These are phyloP conservation scores for Xanthia togata DNA, from an alignment of 2,888 invertebrate genomes.

Conservation along the genomic window DNA sequence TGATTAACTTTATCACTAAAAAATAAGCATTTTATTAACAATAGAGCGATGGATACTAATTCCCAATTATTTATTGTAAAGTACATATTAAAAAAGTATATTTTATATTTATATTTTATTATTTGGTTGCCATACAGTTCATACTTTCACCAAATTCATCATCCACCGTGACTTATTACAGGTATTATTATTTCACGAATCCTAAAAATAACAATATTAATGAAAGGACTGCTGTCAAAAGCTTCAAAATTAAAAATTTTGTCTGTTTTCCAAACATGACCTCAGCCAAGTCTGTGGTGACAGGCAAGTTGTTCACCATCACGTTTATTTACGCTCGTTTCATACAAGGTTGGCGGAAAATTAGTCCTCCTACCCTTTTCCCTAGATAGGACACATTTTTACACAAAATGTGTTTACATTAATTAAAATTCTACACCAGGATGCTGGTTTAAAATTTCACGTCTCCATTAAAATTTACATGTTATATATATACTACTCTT, in stretches of 20 bases:
- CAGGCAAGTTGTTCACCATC: slow-evolving; percentile 15
- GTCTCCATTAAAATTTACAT: slow-evolving; percentile 1
- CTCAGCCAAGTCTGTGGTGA: slow-evolving; percentile 35
- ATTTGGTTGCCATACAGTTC: background rate
- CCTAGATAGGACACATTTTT: slow-evolving; percentile 14
- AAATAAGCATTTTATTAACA: no score
- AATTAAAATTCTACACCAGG: slow-evolving; percentile 44
- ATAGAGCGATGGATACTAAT: no score
- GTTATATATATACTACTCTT: background rate
- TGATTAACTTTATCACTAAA: background rate
- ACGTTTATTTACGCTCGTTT: slow-evolving; percentile 38
- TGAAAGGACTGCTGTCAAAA: slow-evolving; percentile 27
- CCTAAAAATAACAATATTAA: slow-evolving; percentile 14
- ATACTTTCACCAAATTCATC: slow-evolving; percentile 2
- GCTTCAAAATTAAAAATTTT: slow-evolving; percentile 25
- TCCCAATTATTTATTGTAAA: background rate
- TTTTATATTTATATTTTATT: background rate
- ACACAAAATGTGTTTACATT: slow-evolving; percentile 29
- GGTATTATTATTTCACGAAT: background rate
- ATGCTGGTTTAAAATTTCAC: slow-evolving; percentile 19
- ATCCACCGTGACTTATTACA: background rate
- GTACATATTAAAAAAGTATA: no score
- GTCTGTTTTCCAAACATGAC: slow-evolving; percentile 47
- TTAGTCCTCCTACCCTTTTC: slow-evolving; percentile 21
- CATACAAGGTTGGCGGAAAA: slow-evolving; percentile 16